These are phyloP conservation scores for Ricordea florida DNA, from an alignment of 92 coral and sea anemone genomes.

Conservation along the genomic window DNA sequence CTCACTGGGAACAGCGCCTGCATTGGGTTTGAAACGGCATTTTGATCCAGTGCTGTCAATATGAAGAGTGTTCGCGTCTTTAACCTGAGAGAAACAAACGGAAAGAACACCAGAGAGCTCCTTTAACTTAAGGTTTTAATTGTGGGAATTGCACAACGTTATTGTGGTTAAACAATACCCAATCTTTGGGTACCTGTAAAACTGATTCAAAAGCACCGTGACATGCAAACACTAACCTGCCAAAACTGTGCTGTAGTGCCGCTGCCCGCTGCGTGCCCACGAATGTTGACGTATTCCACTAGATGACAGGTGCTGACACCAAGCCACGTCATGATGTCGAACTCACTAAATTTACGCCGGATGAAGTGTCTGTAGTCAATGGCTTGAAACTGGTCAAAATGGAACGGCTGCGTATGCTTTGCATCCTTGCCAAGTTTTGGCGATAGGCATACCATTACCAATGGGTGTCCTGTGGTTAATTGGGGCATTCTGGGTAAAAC, in stretches of 20 bases:
- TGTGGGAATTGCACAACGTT: too few species aligned
- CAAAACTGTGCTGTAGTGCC: slow-evolving; percentile 4
- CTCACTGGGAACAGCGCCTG: slow-evolving; percentile 10
- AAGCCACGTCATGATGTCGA: neutral
- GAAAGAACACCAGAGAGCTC: too few species aligned
- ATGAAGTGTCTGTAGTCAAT: slow-evolving; percentile 5
- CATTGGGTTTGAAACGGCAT: neutral
- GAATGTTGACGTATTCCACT: slow-evolving; percentile 25
- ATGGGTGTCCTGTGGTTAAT: too few species aligned
- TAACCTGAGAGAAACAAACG: too few species aligned
- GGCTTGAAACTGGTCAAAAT: neutral
- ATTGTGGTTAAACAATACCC: too few species aligned
- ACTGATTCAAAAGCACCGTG: too few species aligned
- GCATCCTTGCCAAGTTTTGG: slow-evolving; percentile 23
- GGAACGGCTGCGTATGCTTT: slow-evolving; percentile 3
- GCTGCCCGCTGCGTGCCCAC: slow-evolving; percentile 6
- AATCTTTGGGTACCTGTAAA: too few species aligned
- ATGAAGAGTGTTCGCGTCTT: neutral
- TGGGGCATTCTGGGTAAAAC: too few species aligned
- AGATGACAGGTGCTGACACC: neutral
- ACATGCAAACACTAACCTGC: too few species aligned
- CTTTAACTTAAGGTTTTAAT: too few species aligned
- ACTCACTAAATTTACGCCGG: neutral
- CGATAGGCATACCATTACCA: too few species aligned
- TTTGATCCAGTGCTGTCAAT: neutral